phyloP scores from a whole-genome alignment of 2,888 invertebrate species.

The Caenorhabditis sulstoni region DNA sequence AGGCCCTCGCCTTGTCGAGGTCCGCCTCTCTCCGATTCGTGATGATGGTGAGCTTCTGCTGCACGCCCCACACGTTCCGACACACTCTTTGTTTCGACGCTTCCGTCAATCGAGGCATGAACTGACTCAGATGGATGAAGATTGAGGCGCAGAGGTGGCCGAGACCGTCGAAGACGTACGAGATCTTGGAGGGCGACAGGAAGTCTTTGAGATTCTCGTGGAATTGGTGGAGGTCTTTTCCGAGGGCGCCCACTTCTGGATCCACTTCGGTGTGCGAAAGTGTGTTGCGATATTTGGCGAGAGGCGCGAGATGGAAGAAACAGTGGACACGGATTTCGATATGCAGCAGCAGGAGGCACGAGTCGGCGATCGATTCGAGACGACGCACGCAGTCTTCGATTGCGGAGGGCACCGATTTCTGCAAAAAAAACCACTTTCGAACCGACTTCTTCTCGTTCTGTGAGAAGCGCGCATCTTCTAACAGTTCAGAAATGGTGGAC shows the following conservation, averaged over 20 bases:
- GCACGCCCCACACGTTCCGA: slow-evolving; percentile 89
- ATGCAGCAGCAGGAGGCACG: slow-evolving; percentile 92
- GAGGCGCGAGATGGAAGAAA: slow-evolving; percentile 90
- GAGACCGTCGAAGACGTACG: slow-evolving; percentile 84
- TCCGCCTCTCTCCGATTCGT: slow-evolving; percentile 86
- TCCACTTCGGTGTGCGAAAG: slow-evolving; percentile 77
- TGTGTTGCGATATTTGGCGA: slow-evolving; percentile 81
- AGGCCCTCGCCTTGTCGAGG: slow-evolving; percentile 89
- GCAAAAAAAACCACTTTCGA: no score
- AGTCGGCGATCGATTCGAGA: slow-evolving; percentile 89
- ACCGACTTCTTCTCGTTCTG: no score
- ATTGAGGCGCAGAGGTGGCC: slow-evolving; percentile 89
- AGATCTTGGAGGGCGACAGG: slow-evolving; percentile 88
- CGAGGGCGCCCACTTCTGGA: slow-evolving; percentile 86
- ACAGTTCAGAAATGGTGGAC: no score
- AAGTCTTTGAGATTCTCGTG: slow-evolving; percentile 87
- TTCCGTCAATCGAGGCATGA: slow-evolving; percentile 88
- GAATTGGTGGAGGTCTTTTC: slow-evolving; percentile 86
- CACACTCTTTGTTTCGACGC: slow-evolving; percentile 87
- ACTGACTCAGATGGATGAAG: slow-evolving; percentile 88
- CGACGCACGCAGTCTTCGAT: slow-evolving; percentile 74
- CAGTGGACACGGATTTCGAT: slow-evolving; percentile 93
- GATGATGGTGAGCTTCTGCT: slow-evolving; percentile 90
- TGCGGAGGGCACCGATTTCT: slow-evolving; percentile 71
- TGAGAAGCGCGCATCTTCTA: no score